Conservation (phyloP, 2,113 vertebrate genomes). For the Phainopepla nitens region DNA sequence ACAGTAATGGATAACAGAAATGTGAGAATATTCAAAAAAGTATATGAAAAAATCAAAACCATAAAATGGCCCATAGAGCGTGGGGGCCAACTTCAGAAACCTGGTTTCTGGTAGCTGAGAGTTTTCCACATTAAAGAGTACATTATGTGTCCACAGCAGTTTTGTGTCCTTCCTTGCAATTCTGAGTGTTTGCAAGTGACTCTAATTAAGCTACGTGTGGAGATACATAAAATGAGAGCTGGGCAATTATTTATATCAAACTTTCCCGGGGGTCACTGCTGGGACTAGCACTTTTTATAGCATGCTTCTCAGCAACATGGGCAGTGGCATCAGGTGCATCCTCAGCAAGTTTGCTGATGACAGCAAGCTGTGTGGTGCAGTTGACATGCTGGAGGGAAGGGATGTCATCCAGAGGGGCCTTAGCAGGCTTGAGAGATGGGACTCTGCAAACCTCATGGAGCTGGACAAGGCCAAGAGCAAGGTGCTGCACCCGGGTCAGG, state of each 20-base stretch:
- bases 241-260: not conserved
- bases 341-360: accelerated
- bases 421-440: not conserved
- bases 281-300: not conserved
- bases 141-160: not conserved
- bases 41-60: not conserved
- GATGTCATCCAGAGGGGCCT: not conserved
- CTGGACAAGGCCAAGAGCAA: not conserved
- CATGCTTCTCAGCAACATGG: not conserved
- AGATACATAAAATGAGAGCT: not conserved
- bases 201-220: not conserved
- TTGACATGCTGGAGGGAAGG: accelerated
- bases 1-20: not conserved
- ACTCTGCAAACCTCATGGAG: not conserved
- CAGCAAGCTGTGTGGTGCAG: not conserved
- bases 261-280: accelerated
- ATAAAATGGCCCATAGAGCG: not conserved
- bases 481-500: not conserved
- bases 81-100: not conserved
- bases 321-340: accelerated
- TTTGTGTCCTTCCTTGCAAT: not conserved
- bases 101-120: not conserved
- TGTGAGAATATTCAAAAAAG: not conserved
- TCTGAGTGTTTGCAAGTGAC: not conserved
- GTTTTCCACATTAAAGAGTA: not conserved